Percentiles rank a stretch among this genome's conserved stretches.
Conservation (phyloP, 2,113 vertebrate genomes). For the Osmerus eperlanus region DNA sequence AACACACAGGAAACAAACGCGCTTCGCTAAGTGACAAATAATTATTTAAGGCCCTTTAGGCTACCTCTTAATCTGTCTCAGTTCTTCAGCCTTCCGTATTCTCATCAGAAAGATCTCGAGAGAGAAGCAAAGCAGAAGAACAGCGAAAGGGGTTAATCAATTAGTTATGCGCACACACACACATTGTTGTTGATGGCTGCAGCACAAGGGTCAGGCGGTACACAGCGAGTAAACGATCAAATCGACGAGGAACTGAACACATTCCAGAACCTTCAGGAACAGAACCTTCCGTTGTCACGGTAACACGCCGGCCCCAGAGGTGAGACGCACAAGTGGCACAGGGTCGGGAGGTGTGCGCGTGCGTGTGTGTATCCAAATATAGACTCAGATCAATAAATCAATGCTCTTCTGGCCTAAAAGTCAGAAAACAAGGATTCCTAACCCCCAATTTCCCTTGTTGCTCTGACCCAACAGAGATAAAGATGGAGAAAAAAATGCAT, state of each 20-base stretch:
- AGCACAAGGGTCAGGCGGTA: background rate
- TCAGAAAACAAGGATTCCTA: background rate
- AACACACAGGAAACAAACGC: too few species aligned
- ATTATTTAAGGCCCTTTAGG: too few species aligned
- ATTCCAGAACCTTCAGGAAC: slow-evolving; percentile 14
- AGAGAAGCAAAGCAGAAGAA: too few species aligned
- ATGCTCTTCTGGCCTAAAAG: background rate
- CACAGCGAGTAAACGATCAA: background rate
- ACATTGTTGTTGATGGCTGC: background rate
- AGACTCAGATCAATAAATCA: background rate
- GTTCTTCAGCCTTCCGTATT: too few species aligned
- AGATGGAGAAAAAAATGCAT: background rate
- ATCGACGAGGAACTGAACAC: slow-evolving; percentile 30
- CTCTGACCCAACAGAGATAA: background rate
- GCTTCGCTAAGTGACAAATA: too few species aligned
- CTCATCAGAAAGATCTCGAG: too few species aligned
- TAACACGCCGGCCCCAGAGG: background rate
- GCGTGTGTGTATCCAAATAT: background rate
- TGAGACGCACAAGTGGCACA: background rate
- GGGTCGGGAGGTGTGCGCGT: background rate
- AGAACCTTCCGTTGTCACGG: background rate
- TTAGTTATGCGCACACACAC: background rate
- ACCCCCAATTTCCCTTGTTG: background rate
- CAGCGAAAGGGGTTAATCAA: too few species aligned
- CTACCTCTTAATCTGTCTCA: too few species aligned